Base-by-base conservation (phyloP, 2,888 invertebrate genomes). In the Drosophila barbarae region DNA sequence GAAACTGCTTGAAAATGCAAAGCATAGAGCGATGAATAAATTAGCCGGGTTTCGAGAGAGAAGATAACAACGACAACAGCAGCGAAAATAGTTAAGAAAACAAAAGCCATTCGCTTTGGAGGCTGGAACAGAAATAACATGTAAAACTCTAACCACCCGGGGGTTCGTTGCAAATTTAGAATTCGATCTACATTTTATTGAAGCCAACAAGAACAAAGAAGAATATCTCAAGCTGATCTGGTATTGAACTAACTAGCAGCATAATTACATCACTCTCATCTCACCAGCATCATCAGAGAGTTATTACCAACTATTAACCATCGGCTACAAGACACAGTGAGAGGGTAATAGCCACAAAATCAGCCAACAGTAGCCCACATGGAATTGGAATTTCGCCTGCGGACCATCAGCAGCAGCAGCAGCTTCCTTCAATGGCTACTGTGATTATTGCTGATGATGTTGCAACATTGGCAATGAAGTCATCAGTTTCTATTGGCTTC, bases 1-100 rank as follows among this genome's bases (percentile, higher is more conserved):
- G 71, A 74, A 75, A 55, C 67, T 71, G 71, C 61, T 76, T 69
- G 61, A 71, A 71, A 71, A 76, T 71, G 69, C 74, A 69, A 69
- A 76, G 52, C 71, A 69, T 63, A 64, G 61, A 64, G 60, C 44
- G 64, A 39, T 69, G 77, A 71, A 75, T 76, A 75, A 76, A 75
- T 75, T 76, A 76, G 39, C 50, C 34, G 36, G 18, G 42, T 32
- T 50, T 59, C 39, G 49, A 50, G 32, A 50, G 32, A 36, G 52
- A 47, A 52, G 47, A 46, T 21, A 61, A 61, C 30, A 35, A 41
- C 47, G 65, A 68, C 41, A 66, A 66, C 41, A 41, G 34, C 65
- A 46, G 42, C 56, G 66, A 69, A 41, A 51, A 70, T 35, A 36
- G 59, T 58, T 58, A 32, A 35, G 21, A 57, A 36, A 58, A 58